phyloP scores from a whole-genome alignment of 2,113 vertebrate species.

The Protobothrops flavoviridis region DNA sequence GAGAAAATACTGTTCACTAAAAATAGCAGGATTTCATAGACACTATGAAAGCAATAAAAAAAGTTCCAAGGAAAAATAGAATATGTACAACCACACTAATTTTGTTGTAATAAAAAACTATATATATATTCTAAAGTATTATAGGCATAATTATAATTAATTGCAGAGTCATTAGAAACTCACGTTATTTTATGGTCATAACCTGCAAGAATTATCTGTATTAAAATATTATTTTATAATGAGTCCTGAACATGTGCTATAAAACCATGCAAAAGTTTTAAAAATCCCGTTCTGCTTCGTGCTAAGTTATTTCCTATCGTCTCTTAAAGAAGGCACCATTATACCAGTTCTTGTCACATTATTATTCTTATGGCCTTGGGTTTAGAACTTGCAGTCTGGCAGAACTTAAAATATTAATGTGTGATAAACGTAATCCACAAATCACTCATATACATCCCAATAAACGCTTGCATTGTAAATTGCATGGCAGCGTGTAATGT shows the following conservation, averaged over 20 bases:
- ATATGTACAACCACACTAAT: not conserved
- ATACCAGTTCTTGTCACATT: not conserved
- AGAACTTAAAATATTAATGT: conserved; percentile 30
- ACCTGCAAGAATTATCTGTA: not conserved
- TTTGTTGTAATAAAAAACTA: not conserved
- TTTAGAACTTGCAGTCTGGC: conserved; percentile 14
- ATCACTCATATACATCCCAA: conserved; percentile 14
- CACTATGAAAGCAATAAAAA: not conserved
- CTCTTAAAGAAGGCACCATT: not conserved
- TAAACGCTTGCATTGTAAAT: conserved; percentile 24
- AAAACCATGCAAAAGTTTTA: not conserved
- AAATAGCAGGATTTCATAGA: not conserved
- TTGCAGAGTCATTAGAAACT: not conserved
- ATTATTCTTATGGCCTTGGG: conserved; percentile 21
- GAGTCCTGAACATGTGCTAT: not conserved
- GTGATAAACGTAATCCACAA: not conserved
- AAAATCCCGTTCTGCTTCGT: not conserved
- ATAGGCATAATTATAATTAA: not conserved
- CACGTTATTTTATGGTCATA: not conserved
- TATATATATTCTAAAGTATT: not conserved
- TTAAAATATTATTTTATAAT: conserved; percentile 15
- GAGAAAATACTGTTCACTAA: conserved; percentile 38
- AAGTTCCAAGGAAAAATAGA: conserved; percentile 21
- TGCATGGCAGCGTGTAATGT: conserved; percentile 9
- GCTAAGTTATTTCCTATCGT: not conserved